Evolutionary conservation across 1,140 invertebrate species (phyloP).

Genomic region (Leptonema lineaticorne): DNA sequence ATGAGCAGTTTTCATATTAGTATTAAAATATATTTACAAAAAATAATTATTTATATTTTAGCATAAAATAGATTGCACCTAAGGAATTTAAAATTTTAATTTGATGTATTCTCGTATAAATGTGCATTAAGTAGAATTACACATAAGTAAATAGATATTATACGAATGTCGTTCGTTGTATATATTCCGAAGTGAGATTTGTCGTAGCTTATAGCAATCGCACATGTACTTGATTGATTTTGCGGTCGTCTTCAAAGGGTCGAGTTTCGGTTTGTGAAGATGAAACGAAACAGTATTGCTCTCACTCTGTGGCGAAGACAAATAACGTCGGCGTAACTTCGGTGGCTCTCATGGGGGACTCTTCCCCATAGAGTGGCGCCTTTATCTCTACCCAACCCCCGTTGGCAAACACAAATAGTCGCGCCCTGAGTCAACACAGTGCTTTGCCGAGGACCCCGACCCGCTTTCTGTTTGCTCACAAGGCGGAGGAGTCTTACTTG

Average conservation of each 20-base stretch:
- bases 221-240: background rate
- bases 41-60: too few species aligned
- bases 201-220: too few species aligned
- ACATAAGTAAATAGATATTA: too few species aligned
- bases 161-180: background rate
- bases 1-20: too few species aligned
- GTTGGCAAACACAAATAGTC: slow-evolving; percentile 37
- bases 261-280: background rate
- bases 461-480: slow-evolving; percentile 14
- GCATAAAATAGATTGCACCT: too few species aligned
- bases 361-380: background rate
- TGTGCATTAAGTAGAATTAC: too few species aligned
- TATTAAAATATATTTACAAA: too few species aligned
- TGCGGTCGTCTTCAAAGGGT: background rate
- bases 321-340: slow-evolving; percentile 17
- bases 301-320: background rate
- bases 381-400: background rate
- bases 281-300: background rate
- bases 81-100: too few species aligned
- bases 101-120: too few species aligned
- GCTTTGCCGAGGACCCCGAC: slow-evolving; percentile 22
- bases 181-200: background rate
- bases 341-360: background rate
- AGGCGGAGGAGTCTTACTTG: background rate
- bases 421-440: slow-evolving; percentile 37